Conservation (phyloP, 2,797 vertebrate genomes). For the Sebastes vulpes region DNA sequence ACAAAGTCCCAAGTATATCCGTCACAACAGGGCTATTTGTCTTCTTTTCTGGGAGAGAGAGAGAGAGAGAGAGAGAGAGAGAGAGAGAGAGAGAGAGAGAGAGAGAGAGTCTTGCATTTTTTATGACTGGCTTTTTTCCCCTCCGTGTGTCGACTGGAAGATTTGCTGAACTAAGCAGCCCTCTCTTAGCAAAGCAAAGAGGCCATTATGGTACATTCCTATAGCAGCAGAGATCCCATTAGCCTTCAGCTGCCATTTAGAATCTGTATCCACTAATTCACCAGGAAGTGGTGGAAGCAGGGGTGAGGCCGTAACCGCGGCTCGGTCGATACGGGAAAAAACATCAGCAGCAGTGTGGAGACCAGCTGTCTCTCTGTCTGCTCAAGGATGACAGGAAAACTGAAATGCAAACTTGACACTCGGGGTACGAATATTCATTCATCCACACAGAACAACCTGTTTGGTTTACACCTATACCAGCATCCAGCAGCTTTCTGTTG, state of each 20-base stretch:
- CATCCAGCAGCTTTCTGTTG: background rate
- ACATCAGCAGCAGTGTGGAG: background rate
- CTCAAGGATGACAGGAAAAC: background rate
- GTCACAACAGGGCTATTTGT: background rate
- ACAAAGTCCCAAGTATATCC: background rate
- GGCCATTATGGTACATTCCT: conserved; percentile 23
- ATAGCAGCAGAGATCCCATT: conserved; percentile 35
- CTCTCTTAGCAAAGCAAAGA: conserved; percentile 16
- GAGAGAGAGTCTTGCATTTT: conserved; percentile 53
- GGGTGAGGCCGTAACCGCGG: background rate
- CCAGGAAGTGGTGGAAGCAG: conserved; percentile 24
- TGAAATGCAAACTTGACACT: background rate
- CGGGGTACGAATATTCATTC: background rate
- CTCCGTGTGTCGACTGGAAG: background rate
- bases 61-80: conserved; percentile 25
- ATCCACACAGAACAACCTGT: background rate
- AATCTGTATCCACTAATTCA: conserved; percentile 15
- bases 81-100: conserved; percentile 24
- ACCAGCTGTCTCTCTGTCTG: background rate
- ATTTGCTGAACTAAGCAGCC: conserved; percentile 7
- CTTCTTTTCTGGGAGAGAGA: conserved; percentile 14
- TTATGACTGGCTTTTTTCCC: conserved; percentile 26
- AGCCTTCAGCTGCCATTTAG: conserved; percentile 22
- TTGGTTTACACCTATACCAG: background rate
- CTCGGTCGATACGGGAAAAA: background rate